phyloP scores from a whole-genome alignment of 2,888 invertebrate genomes.

The Nemotelus nigrinus region DNA sequence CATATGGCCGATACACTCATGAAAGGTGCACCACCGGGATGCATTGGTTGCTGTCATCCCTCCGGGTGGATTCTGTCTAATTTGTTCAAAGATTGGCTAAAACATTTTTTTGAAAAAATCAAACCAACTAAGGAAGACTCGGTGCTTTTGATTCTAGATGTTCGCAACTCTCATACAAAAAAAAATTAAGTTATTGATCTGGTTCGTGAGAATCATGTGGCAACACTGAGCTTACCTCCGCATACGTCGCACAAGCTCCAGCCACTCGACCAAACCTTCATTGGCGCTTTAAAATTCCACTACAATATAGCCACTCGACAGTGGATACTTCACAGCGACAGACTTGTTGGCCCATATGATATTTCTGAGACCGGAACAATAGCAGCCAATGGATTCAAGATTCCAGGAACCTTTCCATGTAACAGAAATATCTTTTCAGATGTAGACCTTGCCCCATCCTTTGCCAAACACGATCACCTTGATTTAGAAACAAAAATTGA shows the following conservation, averaged over 20 bases:
- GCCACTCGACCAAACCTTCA: background rate
- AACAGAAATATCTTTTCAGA: background rate
- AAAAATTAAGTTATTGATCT: background rate
- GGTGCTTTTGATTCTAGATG: background rate
- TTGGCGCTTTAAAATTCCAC: too few species aligned
- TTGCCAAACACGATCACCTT: background rate
- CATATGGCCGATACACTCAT: slow-evolving; percentile 55
- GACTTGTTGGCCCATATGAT: background rate
- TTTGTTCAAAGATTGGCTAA: slow-evolving; percentile 57
- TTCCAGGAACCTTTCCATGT: background rate
- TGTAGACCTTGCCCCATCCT: background rate
- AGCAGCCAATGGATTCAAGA: background rate
- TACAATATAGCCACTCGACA: too few species aligned
- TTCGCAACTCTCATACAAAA: background rate
- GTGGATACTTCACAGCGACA: too few species aligned
- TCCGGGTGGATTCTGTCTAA: slow-evolving; percentile 58
- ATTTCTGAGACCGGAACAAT: background rate
- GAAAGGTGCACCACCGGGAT: slow-evolving; percentile 57
- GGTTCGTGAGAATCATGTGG: background rate
- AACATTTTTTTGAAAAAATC: slow-evolving; percentile 54
- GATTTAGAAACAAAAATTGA: background rate
- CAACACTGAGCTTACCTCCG: background rate
- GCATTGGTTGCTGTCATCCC: slow-evolving; percentile 54
- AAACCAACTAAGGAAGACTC: background rate
- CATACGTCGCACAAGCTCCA: background rate